Percentiles rank a stretch among this genome's conserved stretches.
These are phyloP conservation scores for Neoarius graeffei DNA, from an alignment of 2,113 vertebrate species.

Conservation along the genomic window DNA sequence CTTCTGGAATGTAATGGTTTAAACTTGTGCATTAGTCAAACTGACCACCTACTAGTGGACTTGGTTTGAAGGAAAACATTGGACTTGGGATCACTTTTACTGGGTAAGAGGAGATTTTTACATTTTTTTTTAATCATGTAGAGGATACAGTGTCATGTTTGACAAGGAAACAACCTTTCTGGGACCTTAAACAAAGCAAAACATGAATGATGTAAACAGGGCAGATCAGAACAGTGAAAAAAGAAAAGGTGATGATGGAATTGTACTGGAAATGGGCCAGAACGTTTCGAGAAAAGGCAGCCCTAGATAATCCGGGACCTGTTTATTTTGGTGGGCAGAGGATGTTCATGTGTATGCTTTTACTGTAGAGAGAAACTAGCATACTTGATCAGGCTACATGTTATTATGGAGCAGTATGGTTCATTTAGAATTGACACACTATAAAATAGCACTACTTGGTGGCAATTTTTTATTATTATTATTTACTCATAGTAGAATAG, in stretches of 20 bases:
- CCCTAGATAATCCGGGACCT: neutral
- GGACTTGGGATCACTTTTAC: neutral
- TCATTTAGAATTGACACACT: neutral
- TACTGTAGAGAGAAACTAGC: neutral
- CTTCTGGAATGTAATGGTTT: constrained; percentile 15
- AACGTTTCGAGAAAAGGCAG: neutral
- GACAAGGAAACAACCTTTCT: neutral
- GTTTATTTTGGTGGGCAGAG: neutral
- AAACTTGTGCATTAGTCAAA: neutral
- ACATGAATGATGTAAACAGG: neutral
- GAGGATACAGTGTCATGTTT: neutral
- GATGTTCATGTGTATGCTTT: neutral
- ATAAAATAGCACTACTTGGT: neutral
- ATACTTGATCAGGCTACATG: neutral
- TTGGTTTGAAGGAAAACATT: neutral
- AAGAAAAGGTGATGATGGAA: neutral
- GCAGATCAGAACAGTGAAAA: neutral
- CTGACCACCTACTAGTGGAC: neutral
- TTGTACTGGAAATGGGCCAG: neutral
- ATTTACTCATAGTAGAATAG: neutral
- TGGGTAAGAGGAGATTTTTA: neutral
- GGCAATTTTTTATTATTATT: neutral
- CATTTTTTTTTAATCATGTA: neutral
- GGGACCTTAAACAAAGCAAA: neutral
- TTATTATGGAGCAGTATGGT: neutral